phyloP scores from a whole-genome alignment of 2,113 vertebrate genomes.

The Pachypanchax playfairii region DNA sequence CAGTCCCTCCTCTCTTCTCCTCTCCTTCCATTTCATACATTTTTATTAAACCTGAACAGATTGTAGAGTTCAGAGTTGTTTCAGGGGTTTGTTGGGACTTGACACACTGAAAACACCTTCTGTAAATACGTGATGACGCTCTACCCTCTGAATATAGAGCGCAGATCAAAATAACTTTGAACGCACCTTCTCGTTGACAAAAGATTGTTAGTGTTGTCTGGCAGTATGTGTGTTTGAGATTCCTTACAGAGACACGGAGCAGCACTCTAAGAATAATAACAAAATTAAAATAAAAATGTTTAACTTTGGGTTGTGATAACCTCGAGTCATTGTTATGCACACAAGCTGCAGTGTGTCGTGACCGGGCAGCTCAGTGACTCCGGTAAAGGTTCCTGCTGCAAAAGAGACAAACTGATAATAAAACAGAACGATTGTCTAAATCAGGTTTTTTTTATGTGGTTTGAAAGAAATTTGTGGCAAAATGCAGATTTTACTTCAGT shows the following conservation, averaged over 20 bases:
- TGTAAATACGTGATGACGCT: background rate
- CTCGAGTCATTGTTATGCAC: background rate
- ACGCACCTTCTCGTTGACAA: too few relatives aligned
- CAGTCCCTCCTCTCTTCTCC: conserved; percentile 29
- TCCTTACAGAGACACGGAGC: background rate
- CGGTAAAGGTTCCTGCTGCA: too few relatives aligned
- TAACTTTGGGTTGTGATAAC: background rate
- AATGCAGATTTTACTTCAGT: background rate
- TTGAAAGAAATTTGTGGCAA: background rate
- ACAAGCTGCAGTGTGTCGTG: background rate
- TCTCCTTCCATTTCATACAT: conserved; percentile 10
- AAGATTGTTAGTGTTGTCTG: background rate
- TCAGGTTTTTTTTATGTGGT: too few relatives aligned
- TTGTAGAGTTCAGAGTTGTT: conserved; percentile 6
- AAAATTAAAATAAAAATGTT: background rate
- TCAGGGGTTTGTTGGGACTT: background rate
- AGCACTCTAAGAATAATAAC: background rate
- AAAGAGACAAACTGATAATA: background rate
- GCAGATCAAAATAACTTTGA: background rate
- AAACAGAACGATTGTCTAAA: background rate
- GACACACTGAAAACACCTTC: background rate
- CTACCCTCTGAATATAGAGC: background rate
- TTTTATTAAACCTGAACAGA: conserved; percentile 9
- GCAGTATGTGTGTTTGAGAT: background rate
- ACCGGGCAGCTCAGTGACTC: background rate